Evolutionary conservation across 2,113 vertebrate genomes (phyloP).

Genomic region (Felis catus): F.catus_Fca126_mat1.0 CM031414.1:113332501-113333000

Average conservation of each 20-base stretch:
- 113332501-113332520: slow-evolving; percentile 22
- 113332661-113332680: not conserved
- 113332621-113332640: not conserved
- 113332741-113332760: not conserved
- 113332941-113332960: not conserved
- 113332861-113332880: not conserved
- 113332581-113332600: not conserved
- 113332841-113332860: slow-evolving; percentile 4
- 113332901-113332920: not conserved
- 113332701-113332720: not conserved
- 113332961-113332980: not conserved
- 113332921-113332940: not conserved
- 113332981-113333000: not conserved
- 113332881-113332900: not conserved
- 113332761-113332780: not conserved
- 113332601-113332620: not conserved
- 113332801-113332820: not conserved
- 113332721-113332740: not conserved
- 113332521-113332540: not conserved
- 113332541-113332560: not conserved
- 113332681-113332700: not conserved
- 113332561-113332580: not conserved
- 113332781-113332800: not conserved
- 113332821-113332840: not conserved
- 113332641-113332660: not conserved